Evolutionary conservation across 30 jellyfish, hydroid and myxozoan genomes (phyloP).

Genomic region (Pseudorhiza aurosa): DNA sequence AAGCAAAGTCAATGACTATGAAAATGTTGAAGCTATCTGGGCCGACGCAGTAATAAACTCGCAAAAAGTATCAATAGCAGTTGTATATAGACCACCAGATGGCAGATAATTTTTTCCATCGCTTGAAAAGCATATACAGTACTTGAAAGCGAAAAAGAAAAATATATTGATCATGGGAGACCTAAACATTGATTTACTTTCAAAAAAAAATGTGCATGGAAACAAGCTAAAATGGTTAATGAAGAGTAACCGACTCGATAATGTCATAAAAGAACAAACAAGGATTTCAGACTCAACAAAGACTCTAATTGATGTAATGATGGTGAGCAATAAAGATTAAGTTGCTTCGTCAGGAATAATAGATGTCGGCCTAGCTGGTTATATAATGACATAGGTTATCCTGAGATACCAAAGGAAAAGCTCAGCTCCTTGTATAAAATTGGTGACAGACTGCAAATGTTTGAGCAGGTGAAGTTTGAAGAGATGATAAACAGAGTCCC

Average conservation of each 20-base stretch:
- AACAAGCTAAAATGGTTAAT: constrained; percentile 1
- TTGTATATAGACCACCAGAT: constrained; percentile 40
- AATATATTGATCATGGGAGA: constrained; percentile 22
- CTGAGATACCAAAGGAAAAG: constrained; percentile 14
- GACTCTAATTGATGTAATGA: constrained; percentile 38
- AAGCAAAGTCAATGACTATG: constrained; percentile 25
- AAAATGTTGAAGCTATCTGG: constrained; percentile 43
- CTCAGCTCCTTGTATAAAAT: neutral
- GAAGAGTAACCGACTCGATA: constrained; percentile 18
- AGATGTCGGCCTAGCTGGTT: constrained; percentile 18
- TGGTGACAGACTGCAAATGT: constrained; percentile 14
- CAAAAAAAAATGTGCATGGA: constrained; percentile 3
- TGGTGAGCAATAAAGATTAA: constrained; percentile 26
- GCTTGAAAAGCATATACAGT: constrained; percentile 11
- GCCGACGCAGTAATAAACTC: constrained; percentile 39
- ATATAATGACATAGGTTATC: constrained; percentile 10
- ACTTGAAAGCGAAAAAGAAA: constrained; percentile 15
- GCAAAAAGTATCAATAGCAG: constrained; percentile 42
- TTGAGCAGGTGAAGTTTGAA: neutral
- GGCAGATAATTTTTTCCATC: constrained; percentile 17
- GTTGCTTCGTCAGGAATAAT: constrained; percentile 18
- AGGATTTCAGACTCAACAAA: constrained; percentile 23
- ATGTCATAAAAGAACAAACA: constrained; percentile 13
- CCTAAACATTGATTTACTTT: constrained; percentile 8
- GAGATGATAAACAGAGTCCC: constrained; percentile 18